A percentile compares a stretch with the other conserved stretches of the same genome.
phyloP scores from a whole-genome alignment of 2,888 invertebrate species.

The Notocelia uddmanniana region DNA sequence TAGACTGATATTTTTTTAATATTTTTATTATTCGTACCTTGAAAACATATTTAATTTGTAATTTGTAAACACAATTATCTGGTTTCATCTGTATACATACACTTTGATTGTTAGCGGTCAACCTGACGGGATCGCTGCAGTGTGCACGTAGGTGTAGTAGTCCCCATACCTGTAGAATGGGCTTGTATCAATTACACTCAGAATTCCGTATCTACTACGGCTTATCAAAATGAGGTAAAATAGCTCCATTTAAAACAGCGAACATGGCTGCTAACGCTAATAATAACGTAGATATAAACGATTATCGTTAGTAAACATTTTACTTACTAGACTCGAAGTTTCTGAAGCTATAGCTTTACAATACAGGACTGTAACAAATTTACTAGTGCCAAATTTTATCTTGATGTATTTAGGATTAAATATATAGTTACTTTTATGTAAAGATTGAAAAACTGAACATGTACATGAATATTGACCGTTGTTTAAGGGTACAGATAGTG shows the following conservation, averaged over 20 bases:
- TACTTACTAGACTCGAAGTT: slow-evolving; percentile 27
- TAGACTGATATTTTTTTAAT: no score
- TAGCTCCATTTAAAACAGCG: neutral
- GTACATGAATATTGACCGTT: slow-evolving; percentile 21
- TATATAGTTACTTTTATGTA: slow-evolving; percentile 7
- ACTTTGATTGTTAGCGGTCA: neutral
- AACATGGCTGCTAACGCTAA: slow-evolving; percentile 1
- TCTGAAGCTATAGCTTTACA: slow-evolving; percentile 37
- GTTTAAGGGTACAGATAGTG: neutral
- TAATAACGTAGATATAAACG: slow-evolving; percentile 1
- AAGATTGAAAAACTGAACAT: slow-evolving; percentile 18
- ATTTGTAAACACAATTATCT: no score
- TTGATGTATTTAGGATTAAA: slow-evolving; percentile 37
- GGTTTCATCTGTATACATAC: neutral
- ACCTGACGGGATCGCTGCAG: neutral
- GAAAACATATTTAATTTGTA: no score
- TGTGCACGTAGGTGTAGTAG: neutral
- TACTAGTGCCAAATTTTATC: slow-evolving; percentile 43
- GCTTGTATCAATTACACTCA: neutral
- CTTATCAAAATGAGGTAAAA: neutral
- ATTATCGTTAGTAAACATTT: slow-evolving; percentile 17
- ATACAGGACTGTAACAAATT: slow-evolving; percentile 40
- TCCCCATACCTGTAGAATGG: slow-evolving; percentile 6
- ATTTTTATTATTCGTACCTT: no score
- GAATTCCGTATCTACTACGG: neutral